These are phyloP conservation scores for Aporophyla nigra DNA, from an alignment of 2,888 invertebrate species.

Conservation along the genomic window DNA sequence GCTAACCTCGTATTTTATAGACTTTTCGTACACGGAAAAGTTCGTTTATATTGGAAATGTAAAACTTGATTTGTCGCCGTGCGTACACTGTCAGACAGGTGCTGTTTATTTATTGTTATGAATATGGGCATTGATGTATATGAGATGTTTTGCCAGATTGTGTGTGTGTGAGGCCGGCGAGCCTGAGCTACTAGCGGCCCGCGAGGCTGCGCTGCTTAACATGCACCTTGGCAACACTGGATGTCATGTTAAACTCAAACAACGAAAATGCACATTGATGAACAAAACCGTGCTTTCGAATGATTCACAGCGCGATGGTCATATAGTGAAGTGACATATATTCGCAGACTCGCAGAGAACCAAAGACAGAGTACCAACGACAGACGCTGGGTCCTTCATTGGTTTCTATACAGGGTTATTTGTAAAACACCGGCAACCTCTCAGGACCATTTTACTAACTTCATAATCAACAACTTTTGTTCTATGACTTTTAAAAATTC, in stretches of 20 bases:
- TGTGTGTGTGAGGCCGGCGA: background rate
- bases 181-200: background rate
- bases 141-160: background rate
- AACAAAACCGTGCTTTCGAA: background rate
- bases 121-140: constrained; percentile 1
- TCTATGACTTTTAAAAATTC: no score
- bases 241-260: constrained; percentile 13
- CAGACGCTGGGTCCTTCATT: no score
- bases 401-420: no score
- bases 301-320: background rate
- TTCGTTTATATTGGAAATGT: no score
- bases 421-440: no score
- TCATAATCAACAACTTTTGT: no score
- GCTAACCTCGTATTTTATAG: no score
- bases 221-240: background rate
- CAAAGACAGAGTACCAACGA: no score
- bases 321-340: background rate
- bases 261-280: background rate
- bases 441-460: no score
- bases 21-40: no score
- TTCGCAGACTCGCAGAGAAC: background rate
- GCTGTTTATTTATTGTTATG: constrained; percentile 48
- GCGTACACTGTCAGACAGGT: constrained; percentile 28
- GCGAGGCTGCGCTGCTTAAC: background rate
- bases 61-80: no score